A percentile compares a stretch with the other conserved stretches of the same genome.
These are phyloP conservation scores for Junonia oenone DNA, from an alignment of 2,888 invertebrate species.

Conservation along the genomic window DNA sequence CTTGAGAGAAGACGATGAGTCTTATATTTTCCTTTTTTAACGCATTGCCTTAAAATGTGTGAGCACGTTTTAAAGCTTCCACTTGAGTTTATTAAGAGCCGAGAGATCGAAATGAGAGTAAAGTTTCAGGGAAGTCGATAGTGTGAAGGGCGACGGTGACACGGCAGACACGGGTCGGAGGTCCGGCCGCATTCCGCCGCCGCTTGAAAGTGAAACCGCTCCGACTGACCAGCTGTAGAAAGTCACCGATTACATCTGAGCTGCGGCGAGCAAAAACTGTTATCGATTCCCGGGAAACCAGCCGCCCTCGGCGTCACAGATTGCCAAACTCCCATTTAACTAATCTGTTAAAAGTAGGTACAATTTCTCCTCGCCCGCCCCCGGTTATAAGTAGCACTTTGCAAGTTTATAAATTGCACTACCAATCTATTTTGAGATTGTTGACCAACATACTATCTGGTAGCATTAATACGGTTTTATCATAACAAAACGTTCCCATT, in stretches of 20 bases:
- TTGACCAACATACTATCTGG: background rate
- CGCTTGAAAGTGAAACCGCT: constrained; percentile 76
- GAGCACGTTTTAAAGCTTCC: background rate
- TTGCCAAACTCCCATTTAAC: constrained; percentile 26
- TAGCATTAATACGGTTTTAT: background rate
- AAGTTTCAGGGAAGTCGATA: constrained; percentile 4
- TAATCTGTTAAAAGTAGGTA: constrained; percentile 14
- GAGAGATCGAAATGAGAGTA: constrained; percentile 18
- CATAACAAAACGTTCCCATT: background rate
- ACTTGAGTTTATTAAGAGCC: background rate
- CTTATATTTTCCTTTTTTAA: background rate
- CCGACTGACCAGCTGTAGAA: constrained; percentile 70
- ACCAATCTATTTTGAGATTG: constrained; percentile 3
- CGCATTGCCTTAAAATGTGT: background rate
- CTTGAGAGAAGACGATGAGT: background rate
- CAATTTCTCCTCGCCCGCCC: constrained; percentile 9
- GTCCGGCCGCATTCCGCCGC: constrained; percentile 75
- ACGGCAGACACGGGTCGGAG: constrained; percentile 64
- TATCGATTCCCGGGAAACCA: constrained; percentile 67
- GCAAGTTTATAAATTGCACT: background rate
- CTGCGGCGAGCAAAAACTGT: constrained; percentile 66
- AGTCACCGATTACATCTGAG: constrained; percentile 72
- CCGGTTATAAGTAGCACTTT: background rate
- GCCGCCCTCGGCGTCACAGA: constrained; percentile 53
- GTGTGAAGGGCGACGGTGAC: constrained; percentile 32